phyloP scores from a whole-genome alignment of 2,888 invertebrate species.

The Minunthozetes semirufus region DNA sequence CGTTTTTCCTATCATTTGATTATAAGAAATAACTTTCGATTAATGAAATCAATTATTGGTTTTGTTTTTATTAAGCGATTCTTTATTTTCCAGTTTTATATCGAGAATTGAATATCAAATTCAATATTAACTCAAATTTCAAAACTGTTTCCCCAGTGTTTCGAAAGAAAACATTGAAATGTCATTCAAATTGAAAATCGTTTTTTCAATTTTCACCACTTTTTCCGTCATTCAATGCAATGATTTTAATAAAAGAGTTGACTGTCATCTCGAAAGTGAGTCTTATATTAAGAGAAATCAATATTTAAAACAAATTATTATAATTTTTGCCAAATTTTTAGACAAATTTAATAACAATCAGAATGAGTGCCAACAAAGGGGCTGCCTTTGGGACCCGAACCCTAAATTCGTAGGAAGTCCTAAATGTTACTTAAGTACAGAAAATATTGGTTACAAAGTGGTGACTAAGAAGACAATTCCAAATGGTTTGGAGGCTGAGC shows the following conservation, averaged over 20 bases:
- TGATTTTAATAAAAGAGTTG: neutral
- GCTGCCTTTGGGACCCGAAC: neutral
- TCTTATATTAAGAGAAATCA: neutral
- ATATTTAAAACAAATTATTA: no score
- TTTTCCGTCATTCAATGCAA: neutral
- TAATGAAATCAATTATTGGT: no score
- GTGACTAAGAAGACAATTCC: neutral
- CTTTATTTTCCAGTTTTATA: no score
- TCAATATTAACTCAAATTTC: no score
- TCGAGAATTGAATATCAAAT: no score
- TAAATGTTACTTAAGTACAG: constrained; percentile 18
- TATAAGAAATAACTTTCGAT: no score
- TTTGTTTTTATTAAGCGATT: no score
- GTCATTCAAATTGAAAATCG: neutral
- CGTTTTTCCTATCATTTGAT: no score
- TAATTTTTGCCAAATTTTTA: neutral
- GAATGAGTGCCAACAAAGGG: neutral
- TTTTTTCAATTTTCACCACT: neutral
- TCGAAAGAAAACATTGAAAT: neutral
- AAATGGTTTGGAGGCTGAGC: neutral
- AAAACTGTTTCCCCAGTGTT: no score
- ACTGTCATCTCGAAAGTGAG: constrained; percentile 14
- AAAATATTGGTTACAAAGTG: constrained; percentile 8
- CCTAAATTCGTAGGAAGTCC: neutral
- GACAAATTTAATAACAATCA: neutral